Base-by-base conservation (phyloP, 64 coral and sea anemone genomes). In the Actinia tenebrosa region DNA sequence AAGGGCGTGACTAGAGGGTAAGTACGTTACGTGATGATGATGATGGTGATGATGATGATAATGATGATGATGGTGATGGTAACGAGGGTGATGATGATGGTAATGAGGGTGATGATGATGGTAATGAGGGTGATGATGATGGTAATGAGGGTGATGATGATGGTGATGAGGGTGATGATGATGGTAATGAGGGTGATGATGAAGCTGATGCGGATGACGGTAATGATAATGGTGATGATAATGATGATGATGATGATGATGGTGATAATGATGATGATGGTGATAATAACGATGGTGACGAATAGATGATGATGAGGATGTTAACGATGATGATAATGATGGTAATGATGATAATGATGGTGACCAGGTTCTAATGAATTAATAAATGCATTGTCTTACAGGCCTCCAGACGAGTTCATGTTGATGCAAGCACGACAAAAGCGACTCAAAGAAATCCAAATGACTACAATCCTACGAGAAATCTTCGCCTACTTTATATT, bases 401-500 rank as follows among this genome's bases (percentile, higher is more conserved):
- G 92, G 10, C 92, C 95, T 22, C 95, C 92, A 44, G 68, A 90
- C 71, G 90, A 88, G 2, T 53, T 86, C 27, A 80, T 82, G 45
- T 44, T 98, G 23, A 62, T 93, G 59, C 80, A 64, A 3, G 95
- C 92, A 4, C 89, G 95, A 20, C 16, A 60, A 79, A 54, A 91
- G 13, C 60, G 92, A 46, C 79, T 98, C 62, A 98, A 98, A 79
- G 95, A 93, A 87, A 86, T 98, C 20, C 58, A 82, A 82, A 98
- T 94, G 95, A 72, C 79, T 3, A 60, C 55, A 4, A 96, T 89
- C 55, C 45, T 96, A 20, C 92, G 91, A 86, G 94, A 96, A 46
- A 89, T 96, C n/a, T 42, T 84, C 10, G 75, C 95, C 19, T 98
- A 91, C 80, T 94, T 98, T 71, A 16, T 94, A 16, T 98, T 98